Conservation (phyloP, 2,113 vertebrate genomes). For the Chrysemys picta region DNA sequence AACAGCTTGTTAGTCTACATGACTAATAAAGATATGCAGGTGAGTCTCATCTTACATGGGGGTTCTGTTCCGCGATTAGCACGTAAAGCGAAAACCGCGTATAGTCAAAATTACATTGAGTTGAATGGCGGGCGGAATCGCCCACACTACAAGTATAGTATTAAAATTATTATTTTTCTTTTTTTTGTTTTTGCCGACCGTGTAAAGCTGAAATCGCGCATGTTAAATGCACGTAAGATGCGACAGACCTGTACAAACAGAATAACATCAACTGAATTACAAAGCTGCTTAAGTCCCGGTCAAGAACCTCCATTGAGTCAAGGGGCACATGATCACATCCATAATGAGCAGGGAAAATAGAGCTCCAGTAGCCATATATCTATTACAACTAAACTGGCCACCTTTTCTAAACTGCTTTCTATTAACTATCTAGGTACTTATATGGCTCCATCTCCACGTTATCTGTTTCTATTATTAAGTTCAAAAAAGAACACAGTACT, state of each 20-base stretch:
- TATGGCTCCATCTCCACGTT: not conserved
- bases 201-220: too few relatives aligned
- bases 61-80: too few relatives aligned
- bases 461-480: not conserved
- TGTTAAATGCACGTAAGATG: too few relatives aligned
- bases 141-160: too few relatives aligned
- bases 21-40: accelerated
- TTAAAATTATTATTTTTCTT: too few relatives aligned
- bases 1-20: accelerated
- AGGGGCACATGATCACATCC: not conserved
- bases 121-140: too few relatives aligned
- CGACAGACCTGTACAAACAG: too few relatives aligned
- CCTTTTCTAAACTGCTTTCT: accelerated
- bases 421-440: not conserved
- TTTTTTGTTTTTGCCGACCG: too few relatives aligned
- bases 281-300: accelerated
- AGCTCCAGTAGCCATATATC: accelerated
- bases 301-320: not conserved
- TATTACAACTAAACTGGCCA: not conserved
- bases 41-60: too few relatives aligned
- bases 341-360: not conserved
- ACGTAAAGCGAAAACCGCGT: too few relatives aligned
- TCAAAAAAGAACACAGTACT: not conserved
- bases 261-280: not conserved
- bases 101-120: too few relatives aligned